These are phyloP conservation scores for Volucella inflata DNA, from an alignment of 2,888 invertebrate species.

Conservation along the genomic window DNA sequence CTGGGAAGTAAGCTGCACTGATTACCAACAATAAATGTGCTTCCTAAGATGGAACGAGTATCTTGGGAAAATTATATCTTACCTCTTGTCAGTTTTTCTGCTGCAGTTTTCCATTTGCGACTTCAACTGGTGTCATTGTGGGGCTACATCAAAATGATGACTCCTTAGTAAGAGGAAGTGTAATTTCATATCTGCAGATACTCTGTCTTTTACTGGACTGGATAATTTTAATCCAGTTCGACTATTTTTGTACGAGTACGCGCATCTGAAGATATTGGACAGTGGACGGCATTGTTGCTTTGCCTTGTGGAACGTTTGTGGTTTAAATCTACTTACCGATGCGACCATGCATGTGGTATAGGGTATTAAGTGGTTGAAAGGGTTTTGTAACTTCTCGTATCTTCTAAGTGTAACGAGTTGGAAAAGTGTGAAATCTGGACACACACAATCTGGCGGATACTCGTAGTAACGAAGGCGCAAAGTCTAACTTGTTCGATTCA, in stretches of 20 bases:
- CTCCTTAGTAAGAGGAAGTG: constrained; percentile 43
- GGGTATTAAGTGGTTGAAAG: constrained; percentile 41
- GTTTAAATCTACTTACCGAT: constrained; percentile 57
- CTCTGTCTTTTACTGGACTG: neutral
- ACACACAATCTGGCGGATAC: too few relatives aligned
- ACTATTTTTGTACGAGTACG: constrained; percentile 38
- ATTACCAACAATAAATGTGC: constrained; percentile 63
- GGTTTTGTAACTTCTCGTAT: constrained; percentile 15
- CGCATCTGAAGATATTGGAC: constrained; percentile 1
- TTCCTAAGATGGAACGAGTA: constrained; percentile 55
- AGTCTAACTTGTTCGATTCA: too few relatives aligned
- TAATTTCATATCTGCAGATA: constrained; percentile 60
- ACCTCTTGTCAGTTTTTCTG: constrained; percentile 19
- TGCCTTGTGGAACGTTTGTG: constrained; percentile 50
- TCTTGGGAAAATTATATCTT: constrained; percentile 43
- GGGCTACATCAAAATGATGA: constrained; percentile 51
- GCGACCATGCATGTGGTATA: constrained; percentile 50
- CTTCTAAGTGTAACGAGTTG: constrained; percentile 50
- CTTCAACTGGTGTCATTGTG: constrained; percentile 40
- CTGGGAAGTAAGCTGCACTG: constrained; percentile 67
- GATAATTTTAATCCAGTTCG: constrained; percentile 66
- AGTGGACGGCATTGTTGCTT: constrained; percentile 9
- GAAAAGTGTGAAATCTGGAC: constrained; percentile 46
- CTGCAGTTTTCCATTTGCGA: constrained; percentile 9
- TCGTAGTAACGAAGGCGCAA: too few relatives aligned